Percentiles rank a stretch among this genome's conserved stretches.
phyloP scores from a whole-genome alignment of 2,888 invertebrate genomes.

The Plagodis dolabraria region DNA sequence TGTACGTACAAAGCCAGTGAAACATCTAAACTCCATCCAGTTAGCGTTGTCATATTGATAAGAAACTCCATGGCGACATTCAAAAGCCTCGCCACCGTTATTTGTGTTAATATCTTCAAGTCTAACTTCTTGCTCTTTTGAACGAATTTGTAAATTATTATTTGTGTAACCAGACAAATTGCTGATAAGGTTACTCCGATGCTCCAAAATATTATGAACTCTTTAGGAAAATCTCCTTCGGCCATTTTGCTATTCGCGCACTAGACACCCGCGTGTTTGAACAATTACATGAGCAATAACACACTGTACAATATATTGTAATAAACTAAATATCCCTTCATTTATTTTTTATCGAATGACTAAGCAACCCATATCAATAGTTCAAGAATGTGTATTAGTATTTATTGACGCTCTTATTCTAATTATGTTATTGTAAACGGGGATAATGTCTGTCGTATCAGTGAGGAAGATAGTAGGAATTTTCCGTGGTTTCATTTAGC shows the following conservation, averaged over 20 bases:
- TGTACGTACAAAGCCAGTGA: conserved; percentile 49
- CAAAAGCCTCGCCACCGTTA: conserved; percentile 55
- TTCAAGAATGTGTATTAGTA: too few relatives aligned
- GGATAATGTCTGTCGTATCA: too few relatives aligned
- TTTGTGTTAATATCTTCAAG: conserved; percentile 56
- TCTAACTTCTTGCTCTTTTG: conserved; percentile 58
- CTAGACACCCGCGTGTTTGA: too few relatives aligned
- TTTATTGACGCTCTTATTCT: too few relatives aligned
- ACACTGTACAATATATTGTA: too few relatives aligned
- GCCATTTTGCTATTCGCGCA: neutral
- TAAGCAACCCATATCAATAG: too few relatives aligned
- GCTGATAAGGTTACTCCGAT: conserved; percentile 1
- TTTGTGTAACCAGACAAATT: conserved; percentile 47
- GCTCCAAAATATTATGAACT: neutral
- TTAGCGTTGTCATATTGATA: conserved; percentile 26
- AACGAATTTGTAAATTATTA: conserved; percentile 43
- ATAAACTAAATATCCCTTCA: too few relatives aligned
- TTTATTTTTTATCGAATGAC: too few relatives aligned
- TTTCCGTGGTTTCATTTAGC: too few relatives aligned
- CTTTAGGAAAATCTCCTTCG: neutral
- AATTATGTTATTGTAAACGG: too few relatives aligned
- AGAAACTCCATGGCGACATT: conserved; percentile 52
- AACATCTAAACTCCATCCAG: conserved; percentile 9
- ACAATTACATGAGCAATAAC: too few relatives aligned
- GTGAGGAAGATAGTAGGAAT: too few relatives aligned